These are phyloP conservation scores for Altica lythri DNA, from an alignment of 2,888 invertebrate species.

Conservation along the genomic window DNA sequence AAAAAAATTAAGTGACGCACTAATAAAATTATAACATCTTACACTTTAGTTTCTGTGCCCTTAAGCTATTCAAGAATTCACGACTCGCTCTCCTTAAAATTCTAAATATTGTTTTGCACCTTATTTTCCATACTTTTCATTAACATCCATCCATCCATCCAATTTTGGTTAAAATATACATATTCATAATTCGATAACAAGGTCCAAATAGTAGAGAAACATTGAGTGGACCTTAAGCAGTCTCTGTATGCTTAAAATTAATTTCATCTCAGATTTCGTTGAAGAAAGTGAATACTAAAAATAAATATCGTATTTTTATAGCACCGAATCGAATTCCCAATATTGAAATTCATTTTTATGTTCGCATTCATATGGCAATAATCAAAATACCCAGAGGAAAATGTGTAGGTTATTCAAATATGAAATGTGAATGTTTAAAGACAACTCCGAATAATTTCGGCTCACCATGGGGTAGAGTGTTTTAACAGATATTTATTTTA, in stretches of 20 bases:
- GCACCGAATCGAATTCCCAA: conserved; percentile 9
- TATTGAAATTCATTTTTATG: conserved; percentile 14
- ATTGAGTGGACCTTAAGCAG: no score
- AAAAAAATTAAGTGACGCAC: no score
- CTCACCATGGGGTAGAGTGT: conserved; percentile 43
- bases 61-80: no score
- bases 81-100: no score
- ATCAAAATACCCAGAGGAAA: conserved; percentile 18
- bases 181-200: no score
- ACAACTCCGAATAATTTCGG: conserved; percentile 39
- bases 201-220: no score
- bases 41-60: no score
- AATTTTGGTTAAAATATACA: no score
- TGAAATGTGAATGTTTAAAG: conserved; percentile 31
- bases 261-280: conserved; percentile 5
- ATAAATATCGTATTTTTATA: conserved; percentile 16
- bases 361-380: conserved; percentile 16
- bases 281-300: conserved; percentile 8
- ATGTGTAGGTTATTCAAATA: conserved; percentile 13
- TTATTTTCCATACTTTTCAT: no score
- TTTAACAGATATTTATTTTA: conserved; percentile 44
- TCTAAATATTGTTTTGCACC: no score
- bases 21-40: no score
- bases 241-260: neutral
- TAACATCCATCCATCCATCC: no score